These are phyloP conservation scores for Prionailurus bengalensis DNA, from an alignment of 2,113 vertebrate species.

Conservation along the genomic window DNA sequence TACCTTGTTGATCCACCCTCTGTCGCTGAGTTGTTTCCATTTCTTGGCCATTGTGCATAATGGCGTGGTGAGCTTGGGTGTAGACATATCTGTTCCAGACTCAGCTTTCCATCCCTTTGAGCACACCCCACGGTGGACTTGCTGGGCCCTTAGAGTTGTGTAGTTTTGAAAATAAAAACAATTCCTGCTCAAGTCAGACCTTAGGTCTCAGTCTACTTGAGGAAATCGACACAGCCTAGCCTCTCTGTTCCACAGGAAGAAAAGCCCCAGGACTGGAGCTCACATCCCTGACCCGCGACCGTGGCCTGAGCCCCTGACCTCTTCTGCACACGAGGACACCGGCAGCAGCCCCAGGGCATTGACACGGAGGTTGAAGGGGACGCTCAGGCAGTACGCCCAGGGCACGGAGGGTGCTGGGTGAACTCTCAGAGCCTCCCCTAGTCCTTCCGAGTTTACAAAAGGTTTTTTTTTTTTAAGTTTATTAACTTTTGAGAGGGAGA, in stretches of 20 bases:
- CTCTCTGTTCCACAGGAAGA: no score
- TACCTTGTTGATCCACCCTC: accelerated
- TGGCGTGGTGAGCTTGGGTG: accelerated
- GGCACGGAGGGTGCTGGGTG: accelerated
- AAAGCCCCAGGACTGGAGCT: accelerated
- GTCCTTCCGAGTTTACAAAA: accelerated
- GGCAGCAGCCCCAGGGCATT: accelerated
- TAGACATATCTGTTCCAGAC: background rate
- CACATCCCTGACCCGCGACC: accelerated
- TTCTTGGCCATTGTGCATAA: background rate
- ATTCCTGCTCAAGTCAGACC: background rate
- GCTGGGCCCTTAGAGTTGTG: background rate
- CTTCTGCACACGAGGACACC: accelerated
- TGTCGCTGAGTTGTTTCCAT: accelerated
- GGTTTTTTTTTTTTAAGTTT: no score
- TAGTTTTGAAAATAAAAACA: background rate
- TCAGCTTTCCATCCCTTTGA: background rate
- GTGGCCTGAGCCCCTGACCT: background rate
- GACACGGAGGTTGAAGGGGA: accelerated
- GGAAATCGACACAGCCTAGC: background rate
- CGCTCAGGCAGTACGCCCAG: accelerated
- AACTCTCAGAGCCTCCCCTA: background rate
- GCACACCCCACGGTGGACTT: background rate
- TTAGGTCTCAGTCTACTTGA: background rate
- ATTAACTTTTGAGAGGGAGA: no score